These are phyloP conservation scores for Gymnarchus niloticus DNA, from an alignment of 2,113 vertebrate species.

Conservation along the genomic window DNA sequence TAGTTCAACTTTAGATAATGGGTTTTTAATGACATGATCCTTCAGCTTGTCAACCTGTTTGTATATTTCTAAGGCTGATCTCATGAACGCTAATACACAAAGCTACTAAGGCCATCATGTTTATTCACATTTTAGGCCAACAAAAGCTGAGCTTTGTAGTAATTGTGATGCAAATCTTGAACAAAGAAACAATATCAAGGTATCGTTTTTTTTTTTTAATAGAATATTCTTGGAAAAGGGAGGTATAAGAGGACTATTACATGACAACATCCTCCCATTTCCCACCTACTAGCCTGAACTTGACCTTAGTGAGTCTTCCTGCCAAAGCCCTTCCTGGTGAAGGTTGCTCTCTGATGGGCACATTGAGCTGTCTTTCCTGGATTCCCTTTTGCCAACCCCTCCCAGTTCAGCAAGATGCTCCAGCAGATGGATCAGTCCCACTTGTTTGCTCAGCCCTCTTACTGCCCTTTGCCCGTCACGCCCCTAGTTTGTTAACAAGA, in stretches of 20 bases:
- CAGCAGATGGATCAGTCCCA: conserved; percentile 38
- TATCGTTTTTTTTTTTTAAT: background rate
- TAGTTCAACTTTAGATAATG: background rate
- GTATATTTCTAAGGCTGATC: background rate
- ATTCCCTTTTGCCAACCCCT: background rate
- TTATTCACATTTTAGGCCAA: background rate
- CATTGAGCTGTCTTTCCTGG: background rate
- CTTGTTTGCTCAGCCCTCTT: conserved; percentile 55
- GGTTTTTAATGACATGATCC: background rate
- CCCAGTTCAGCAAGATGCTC: background rate
- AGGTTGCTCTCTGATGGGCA: background rate
- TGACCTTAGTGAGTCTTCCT: background rate
- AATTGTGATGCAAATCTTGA: background rate
- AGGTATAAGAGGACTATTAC: background rate
- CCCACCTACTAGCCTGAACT: background rate
- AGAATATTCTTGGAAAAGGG: background rate
- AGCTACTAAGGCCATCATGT: background rate
- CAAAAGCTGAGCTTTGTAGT: background rate
- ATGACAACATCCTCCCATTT: background rate
- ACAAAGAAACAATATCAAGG: background rate
- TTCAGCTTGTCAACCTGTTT: background rate
- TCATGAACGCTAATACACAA: background rate
- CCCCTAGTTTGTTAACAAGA: conserved; percentile 49
- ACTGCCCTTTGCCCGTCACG: conserved; percentile 62
- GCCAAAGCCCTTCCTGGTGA: background rate